Evolutionary conservation across 2,888 invertebrate genomes (phyloP).

Genomic region (Polylopha cassiicola): DNA sequence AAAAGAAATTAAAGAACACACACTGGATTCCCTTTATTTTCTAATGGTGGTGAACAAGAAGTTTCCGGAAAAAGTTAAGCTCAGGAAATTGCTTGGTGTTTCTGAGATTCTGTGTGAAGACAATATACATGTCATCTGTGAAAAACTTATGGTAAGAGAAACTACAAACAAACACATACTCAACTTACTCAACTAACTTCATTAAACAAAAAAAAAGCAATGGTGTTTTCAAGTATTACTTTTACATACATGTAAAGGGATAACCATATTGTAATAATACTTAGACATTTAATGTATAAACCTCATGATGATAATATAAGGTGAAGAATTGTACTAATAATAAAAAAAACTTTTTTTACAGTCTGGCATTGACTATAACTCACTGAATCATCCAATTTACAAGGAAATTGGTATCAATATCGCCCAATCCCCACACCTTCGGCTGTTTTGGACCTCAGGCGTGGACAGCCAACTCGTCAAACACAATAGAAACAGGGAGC

Average conservation of each 20-base stretch:
- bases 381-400: slow-evolving; percentile 80
- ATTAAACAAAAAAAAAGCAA: not conserved
- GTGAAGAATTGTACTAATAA: slow-evolving; percentile 1
- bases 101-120: slow-evolving; percentile 77
- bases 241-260: too few species aligned
- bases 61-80: slow-evolving; percentile 68
- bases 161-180: too few species aligned
- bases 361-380: slow-evolving; percentile 77
- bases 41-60: slow-evolving; percentile 65
- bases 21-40: slow-evolving; percentile 80
- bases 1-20: slow-evolving; percentile 80
- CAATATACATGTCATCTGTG: slow-evolving; percentile 73
- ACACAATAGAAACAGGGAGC: slow-evolving; percentile 77
- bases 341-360: slow-evolving; percentile 40
- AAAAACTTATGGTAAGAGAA: slow-evolving; percentile 81
- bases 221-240: too few species aligned
- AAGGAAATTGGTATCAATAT: slow-evolving; percentile 76
- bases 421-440: slow-evolving; percentile 67
- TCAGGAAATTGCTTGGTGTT: slow-evolving; percentile 76
- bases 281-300: too few species aligned
- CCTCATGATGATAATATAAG: not conserved
- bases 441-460: slow-evolving; percentile 75
- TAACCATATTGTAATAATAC: too few species aligned
- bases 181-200: too few species aligned
- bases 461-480: slow-evolving; percentile 62